Evolutionary conservation across 2,113 vertebrate genomes (phyloP).

Genomic region (Phoenicopterus ruber): DNA sequence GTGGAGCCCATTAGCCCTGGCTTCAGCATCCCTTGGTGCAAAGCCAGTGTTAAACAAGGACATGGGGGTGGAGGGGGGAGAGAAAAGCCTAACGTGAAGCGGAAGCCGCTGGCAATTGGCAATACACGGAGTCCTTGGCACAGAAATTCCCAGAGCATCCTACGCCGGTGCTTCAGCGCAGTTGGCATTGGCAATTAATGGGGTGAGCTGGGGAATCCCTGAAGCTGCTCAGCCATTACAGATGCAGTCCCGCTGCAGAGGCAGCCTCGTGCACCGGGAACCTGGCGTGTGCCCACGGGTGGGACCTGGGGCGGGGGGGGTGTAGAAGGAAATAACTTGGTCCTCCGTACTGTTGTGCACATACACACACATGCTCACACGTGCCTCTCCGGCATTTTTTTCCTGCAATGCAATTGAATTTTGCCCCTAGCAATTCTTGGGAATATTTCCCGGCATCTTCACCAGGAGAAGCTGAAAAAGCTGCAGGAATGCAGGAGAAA

Average conservation of each 20-base stretch:
- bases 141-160: not conserved
- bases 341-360: not conserved
- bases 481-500: not conserved
- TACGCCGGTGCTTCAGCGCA: not conserved
- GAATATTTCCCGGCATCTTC: not conserved
- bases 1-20: not conserved
- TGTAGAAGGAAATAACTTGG: not conserved
- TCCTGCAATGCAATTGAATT: not conserved
- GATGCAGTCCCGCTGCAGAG: not conserved
- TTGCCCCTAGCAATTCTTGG: not conserved
- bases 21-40: not conserved
- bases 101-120: not conserved
- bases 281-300: fast-evolving
- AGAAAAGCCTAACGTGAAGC: not conserved
- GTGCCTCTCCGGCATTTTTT: not conserved
- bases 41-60: not conserved
- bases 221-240: not conserved
- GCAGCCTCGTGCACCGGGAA: not conserved
- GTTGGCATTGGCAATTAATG: not conserved
- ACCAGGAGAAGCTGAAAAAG: not conserved
- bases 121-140: slow-evolving; percentile 7
- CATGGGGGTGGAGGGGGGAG: not conserved
- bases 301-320: not conserved
- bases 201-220: not conserved
- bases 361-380: not conserved